Evolutionary conservation across 2,797 vertebrate genomes (phyloP).

Genomic region (Momotus momota): DNA sequence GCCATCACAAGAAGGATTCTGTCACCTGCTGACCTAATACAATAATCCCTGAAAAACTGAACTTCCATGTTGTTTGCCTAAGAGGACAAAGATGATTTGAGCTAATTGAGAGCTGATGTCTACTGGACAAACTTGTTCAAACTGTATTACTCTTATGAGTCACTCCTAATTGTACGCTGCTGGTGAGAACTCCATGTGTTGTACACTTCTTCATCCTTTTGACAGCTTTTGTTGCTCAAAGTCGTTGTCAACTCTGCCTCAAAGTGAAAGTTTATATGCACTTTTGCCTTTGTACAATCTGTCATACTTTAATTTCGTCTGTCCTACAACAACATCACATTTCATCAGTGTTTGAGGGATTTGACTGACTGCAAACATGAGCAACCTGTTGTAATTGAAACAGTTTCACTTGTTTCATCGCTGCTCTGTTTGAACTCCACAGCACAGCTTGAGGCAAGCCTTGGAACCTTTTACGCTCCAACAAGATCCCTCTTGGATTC

Average conservation of each 20-base stretch:
- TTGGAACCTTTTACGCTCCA: constrained; percentile 92
- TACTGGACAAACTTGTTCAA: constrained; percentile 72
- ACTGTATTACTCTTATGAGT: constrained; percentile 71
- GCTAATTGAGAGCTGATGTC: constrained; percentile 58
- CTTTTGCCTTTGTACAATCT: constrained; percentile 75
- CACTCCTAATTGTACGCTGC: constrained; percentile 77
- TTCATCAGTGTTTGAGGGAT: constrained; percentile 73
- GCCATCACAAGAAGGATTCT: constrained; percentile 16
- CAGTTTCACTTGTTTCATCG: constrained; percentile 69
- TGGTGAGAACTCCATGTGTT: constrained; percentile 73
- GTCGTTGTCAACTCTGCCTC: constrained; percentile 75
- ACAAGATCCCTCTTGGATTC: constrained; percentile 86
- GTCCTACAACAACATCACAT: constrained; percentile 64
- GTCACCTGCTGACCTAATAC: neutral
- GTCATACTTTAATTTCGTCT: constrained; percentile 77
- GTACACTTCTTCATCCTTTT: constrained; percentile 69
- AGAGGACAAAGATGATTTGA: neutral
- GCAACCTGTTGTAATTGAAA: constrained; percentile 75
- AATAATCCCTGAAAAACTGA: constrained; percentile 11
- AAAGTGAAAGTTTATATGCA: constrained; percentile 75
- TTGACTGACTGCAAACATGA: constrained; percentile 79
- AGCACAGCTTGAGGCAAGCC: constrained; percentile 92
- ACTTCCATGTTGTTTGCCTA: constrained; percentile 10
- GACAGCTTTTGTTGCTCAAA: constrained; percentile 76
- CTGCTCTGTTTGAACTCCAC: constrained; percentile 76